phyloP scores from a whole-genome alignment of 2,113 vertebrate species.

The Gnathochromis pfefferi region DNA sequence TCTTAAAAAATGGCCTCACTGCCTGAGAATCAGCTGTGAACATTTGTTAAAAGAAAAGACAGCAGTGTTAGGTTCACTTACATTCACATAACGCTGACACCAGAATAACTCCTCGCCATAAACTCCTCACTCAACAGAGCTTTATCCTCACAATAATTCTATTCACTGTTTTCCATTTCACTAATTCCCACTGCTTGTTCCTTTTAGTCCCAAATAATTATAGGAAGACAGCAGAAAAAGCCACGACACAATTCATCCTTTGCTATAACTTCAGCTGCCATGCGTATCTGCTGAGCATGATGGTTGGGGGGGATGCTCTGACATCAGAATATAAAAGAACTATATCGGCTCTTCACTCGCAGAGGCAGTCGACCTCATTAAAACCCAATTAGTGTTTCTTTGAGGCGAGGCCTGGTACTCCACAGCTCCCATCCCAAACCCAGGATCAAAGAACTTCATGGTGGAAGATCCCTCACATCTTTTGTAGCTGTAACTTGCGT shows the following conservation, averaged over 20 bases:
- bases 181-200: constrained; percentile 14
- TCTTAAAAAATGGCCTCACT: not conserved
- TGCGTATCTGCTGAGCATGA: constrained; percentile 3
- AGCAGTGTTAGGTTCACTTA: constrained; percentile 7
- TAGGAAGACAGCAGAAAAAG: not conserved
- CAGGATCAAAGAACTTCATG: constrained; percentile 42
- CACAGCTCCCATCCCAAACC: not conserved
- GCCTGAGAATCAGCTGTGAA: not conserved
- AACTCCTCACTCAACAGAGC: not conserved
- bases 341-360: constrained; percentile 17
- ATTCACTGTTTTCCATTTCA: constrained; percentile 6
- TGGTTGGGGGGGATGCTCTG: not conserved
- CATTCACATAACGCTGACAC: constrained; percentile 20
- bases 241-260: not conserved
- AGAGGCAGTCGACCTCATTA: constrained; percentile 51
- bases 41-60: constrained; percentile 23
- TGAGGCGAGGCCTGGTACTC: not conserved
- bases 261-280: not conserved
- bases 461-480: constrained; percentile 20
- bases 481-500: not conserved
- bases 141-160: constrained; percentile 15
- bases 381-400: constrained; percentile 61
- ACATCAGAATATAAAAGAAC: constrained; percentile 34
- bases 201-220: constrained; percentile 37
- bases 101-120: not conserved